Percentiles rank a stretch among this genome's conserved stretches.
phyloP scores from a whole-genome alignment of 2,797 vertebrate genomes.

The Lateolabrax maculatus region DNA sequence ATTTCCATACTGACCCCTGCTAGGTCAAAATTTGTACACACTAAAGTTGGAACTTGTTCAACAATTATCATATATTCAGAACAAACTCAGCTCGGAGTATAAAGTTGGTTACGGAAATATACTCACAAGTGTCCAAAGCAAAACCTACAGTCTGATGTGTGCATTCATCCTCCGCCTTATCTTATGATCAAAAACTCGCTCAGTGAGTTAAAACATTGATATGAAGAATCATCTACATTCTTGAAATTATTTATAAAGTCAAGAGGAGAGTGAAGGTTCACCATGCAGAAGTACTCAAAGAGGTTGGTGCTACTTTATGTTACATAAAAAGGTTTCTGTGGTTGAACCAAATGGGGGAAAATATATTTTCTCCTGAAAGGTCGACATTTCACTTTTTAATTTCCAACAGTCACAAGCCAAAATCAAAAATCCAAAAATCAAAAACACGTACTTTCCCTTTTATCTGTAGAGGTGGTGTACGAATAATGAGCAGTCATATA shows the following conservation, averaged over 20 bases:
- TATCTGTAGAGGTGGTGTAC: no score
- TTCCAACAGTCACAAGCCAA: no score
- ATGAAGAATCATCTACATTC: not conserved
- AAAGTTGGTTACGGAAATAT: not conserved
- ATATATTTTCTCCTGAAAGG: no score
- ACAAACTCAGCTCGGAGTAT: not conserved
- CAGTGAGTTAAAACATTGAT: not conserved
- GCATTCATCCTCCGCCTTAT: not conserved
- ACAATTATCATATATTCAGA: conserved; percentile 14
- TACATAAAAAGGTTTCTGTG: not conserved
- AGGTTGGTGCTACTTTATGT: not conserved
- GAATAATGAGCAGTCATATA: no score
- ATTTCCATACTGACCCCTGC: conserved; percentile 38
- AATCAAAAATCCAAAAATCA: no score
- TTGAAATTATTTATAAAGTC: conserved; percentile 7
- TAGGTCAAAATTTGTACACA: conserved; percentile 51
- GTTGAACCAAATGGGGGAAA: not conserved
- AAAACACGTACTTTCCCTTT: no score
- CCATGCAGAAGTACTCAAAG: not conserved
- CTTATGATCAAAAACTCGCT: not conserved
- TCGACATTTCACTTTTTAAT: no score
- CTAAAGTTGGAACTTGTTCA: conserved; percentile 39
- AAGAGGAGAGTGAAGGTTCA: not conserved
- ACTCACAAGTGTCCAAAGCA: not conserved
- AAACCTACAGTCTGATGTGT: not conserved